phyloP scores from a whole-genome alignment of 2,797 vertebrate genomes.

The Corythornis leucogaster region DNA sequence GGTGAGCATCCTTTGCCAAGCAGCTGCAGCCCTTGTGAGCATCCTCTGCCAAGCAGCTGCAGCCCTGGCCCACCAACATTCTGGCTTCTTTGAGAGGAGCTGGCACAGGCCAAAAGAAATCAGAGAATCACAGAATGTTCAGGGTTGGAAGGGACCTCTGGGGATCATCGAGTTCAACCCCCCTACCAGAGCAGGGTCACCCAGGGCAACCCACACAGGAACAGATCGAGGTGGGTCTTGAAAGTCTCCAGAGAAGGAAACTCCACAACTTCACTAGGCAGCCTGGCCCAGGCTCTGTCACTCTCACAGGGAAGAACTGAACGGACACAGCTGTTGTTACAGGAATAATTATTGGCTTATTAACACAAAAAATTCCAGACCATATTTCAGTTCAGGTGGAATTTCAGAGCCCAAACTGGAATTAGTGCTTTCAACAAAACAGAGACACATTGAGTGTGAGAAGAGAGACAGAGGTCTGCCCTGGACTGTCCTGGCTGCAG shows the following conservation, averaged over 20 bases:
- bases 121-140: no score
- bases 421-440: not conserved
- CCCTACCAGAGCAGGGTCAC: no score
- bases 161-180: no score
- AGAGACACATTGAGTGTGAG: not conserved
- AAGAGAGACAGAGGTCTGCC: not conserved
- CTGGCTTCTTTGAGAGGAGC: not conserved
- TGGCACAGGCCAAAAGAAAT: not conserved
- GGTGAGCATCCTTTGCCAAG: not conserved
- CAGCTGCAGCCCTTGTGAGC: rapidly evolving
- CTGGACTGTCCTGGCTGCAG: not conserved
- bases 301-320: not conserved
- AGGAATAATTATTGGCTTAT: constrained; percentile 12
- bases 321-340: not conserved
- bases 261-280: no score
- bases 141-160: not conserved
- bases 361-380: constrained; percentile 17
- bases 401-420: not conserved
- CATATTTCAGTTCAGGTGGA: not conserved
- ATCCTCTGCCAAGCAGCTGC: not conserved
- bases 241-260: no score
- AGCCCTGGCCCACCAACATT: rapidly evolving
- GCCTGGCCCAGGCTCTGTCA: no score
- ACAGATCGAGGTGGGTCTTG: no score
- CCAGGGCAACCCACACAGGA: no score